Conservation (phyloP, 2,797 vertebrate species). For the Pseudocheirus occidentalis region DNA sequence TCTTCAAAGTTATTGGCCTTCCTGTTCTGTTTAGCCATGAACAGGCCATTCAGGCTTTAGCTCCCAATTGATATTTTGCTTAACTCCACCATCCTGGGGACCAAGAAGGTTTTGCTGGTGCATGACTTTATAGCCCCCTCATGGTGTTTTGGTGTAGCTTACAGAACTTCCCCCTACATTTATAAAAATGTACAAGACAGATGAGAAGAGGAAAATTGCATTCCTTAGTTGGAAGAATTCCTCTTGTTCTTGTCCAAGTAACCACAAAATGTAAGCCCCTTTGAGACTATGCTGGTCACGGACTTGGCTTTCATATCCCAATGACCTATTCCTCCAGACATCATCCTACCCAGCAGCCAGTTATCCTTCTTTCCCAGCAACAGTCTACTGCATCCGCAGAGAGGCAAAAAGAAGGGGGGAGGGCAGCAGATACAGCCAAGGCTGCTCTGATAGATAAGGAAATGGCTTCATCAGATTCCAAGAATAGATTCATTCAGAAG, state of each 20-base stretch:
- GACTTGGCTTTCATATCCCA: constrained; percentile 79
- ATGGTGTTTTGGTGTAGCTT: constrained; percentile 79
- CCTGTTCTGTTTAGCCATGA: neutral
- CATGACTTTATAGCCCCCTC: constrained; percentile 66
- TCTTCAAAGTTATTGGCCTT: rapidly evolving
- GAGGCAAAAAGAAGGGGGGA: constrained; percentile 24
- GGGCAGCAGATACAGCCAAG: neutral
- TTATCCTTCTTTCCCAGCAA: constrained; percentile 68
- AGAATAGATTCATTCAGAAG: neutral
- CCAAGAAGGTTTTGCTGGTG: constrained; percentile 62
- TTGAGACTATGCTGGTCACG: constrained; percentile 77
- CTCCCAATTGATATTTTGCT: constrained; percentile 18
- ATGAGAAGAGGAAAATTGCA: constrained; percentile 80
- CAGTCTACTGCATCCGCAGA: constrained; percentile 13
- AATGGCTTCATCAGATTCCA: neutral
- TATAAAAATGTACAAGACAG: constrained; percentile 79
- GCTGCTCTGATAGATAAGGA: constrained; percentile 18
- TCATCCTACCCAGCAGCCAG: constrained; percentile 44
- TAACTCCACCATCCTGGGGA: constrained; percentile 28
- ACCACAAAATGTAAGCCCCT: constrained; percentile 79
- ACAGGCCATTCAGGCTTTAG: neutral
- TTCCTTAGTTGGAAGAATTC: constrained; percentile 81
- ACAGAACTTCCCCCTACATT: constrained; percentile 76
- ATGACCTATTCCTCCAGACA: constrained; percentile 79
- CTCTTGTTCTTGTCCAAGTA: constrained; percentile 82